Evolutionary conservation across 2,797 vertebrate species (phyloP).

Genomic region (Argentina silus): DNA sequence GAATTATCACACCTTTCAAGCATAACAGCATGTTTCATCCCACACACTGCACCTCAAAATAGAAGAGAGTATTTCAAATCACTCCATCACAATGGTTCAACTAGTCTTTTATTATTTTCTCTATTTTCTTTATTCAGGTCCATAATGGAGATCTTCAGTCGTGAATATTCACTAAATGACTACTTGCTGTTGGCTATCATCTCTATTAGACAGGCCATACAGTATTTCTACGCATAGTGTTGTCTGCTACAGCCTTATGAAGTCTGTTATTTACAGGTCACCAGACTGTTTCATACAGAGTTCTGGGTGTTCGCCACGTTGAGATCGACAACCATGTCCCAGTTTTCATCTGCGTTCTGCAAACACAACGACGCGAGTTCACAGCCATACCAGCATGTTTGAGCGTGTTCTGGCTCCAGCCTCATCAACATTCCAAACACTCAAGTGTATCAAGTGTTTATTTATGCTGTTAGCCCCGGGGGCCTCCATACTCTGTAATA

Average conservation of each 20-base stretch:
- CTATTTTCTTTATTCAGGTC: conserved; percentile 38
- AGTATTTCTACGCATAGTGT: conserved; percentile 24
- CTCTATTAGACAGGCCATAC: neutral
- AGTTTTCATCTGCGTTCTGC: conserved; percentile 61
- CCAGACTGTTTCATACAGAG: conserved; percentile 48
- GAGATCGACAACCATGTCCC: conserved; percentile 64
- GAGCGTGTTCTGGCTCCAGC: conserved; percentile 61
- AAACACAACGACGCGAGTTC: conserved; percentile 58
- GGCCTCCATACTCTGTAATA: neutral
- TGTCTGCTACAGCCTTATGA: conserved; percentile 43
- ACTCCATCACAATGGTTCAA: conserved; percentile 46
- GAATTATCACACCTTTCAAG: conserved; percentile 74
- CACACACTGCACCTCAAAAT: conserved; percentile 72
- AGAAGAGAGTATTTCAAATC: conserved; percentile 60
- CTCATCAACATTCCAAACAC: conserved; percentile 64
- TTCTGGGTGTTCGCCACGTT: conserved; percentile 58
- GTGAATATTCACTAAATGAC: too few relatives aligned
- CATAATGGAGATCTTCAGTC: conserved; percentile 18
- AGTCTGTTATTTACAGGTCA: conserved; percentile 55
- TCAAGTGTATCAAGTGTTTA: conserved; percentile 56
- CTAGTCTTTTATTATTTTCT: conserved; percentile 25
- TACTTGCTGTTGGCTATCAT: conserved; percentile 29
- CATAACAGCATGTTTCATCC: conserved; percentile 74
- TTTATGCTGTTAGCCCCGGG: neutral
- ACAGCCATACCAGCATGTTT: conserved; percentile 71